A percentile compares a stretch with the other conserved stretches of the same genome.
Conservation (phyloP, 2,797 vertebrate genomes). For the Periophthalmus magnuspinnatus region DNA sequence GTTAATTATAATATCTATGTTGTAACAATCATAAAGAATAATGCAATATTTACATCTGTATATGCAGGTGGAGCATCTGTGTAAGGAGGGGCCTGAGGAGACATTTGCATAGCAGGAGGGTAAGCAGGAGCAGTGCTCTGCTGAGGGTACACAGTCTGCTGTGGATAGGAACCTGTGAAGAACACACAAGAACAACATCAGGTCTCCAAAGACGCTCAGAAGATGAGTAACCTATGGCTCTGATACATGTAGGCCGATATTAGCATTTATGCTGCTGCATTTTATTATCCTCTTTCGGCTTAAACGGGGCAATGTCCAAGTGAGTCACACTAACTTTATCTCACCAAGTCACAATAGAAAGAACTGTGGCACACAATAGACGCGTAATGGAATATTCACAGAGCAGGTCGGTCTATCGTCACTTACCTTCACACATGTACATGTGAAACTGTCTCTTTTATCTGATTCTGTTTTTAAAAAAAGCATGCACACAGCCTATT, state of each 20-base stretch:
- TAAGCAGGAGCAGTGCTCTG: conserved; percentile 84
- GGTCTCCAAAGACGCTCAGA: background rate
- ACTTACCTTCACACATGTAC: background rate
- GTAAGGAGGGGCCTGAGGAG: conserved; percentile 91
- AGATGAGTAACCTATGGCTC: background rate
- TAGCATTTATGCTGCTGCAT: background rate
- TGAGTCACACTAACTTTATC: conserved; percentile 2
- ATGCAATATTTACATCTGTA: conserved; percentile 83
- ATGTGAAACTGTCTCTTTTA: background rate
- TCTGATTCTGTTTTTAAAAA: background rate
- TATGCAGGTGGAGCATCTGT: conserved; percentile 93
- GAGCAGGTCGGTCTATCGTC: background rate
- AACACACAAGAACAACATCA: conserved; percentile 9
- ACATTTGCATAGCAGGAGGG: conserved; percentile 87
- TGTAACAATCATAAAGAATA: background rate
- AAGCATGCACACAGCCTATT: background rate
- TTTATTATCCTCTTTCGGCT: background rate
- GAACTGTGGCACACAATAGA: background rate
- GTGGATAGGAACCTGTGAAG: conserved; percentile 85
- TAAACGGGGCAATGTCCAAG: background rate
- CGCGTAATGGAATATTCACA: background rate
- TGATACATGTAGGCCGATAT: too few relatives aligned
- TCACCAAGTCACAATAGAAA: background rate
- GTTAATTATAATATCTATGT: background rate
- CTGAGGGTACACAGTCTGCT: conserved; percentile 89